phyloP scores from a whole-genome alignment of 2,888 invertebrate species.

The Dicranocentrus wangi region DNA sequence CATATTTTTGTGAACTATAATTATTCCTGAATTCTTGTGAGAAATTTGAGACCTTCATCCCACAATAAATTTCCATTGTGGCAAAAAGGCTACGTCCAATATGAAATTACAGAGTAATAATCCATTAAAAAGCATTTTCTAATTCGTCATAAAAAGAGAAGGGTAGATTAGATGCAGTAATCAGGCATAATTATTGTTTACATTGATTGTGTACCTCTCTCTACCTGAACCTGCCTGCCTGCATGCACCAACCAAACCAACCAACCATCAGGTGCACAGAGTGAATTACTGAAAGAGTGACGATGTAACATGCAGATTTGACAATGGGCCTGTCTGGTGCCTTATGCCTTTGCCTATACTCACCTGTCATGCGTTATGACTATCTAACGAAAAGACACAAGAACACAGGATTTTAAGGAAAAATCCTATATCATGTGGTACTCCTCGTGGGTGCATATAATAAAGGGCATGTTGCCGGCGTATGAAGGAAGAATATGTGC shows the following conservation, averaged over 20 bases:
- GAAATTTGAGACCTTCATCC: slow-evolving; percentile 33
- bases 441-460: no score
- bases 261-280: no score
- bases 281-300: no score
- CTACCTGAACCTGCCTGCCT: slow-evolving; percentile 21
- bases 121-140: no score
- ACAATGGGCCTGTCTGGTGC: not conserved
- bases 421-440: no score
- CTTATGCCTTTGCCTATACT: not conserved
- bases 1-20: slow-evolving; percentile 21
- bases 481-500: no score
- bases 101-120: no score
- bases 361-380: not conserved
- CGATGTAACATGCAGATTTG: not conserved
- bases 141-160: slow-evolving; percentile 36
- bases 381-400: no score
- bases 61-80: not conserved
- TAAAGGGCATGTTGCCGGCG: no score
- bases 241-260: not conserved
- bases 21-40: slow-evolving; percentile 47
- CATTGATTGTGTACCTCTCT: slow-evolving; percentile 18
- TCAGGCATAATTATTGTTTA: slow-evolving; percentile 58
- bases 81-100: no score
- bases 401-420: no score
- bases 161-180: slow-evolving; percentile 24